These are phyloP conservation scores for Ptilonorhynchus violaceus DNA, from an alignment of 2,113 vertebrate species.

Conservation along the genomic window DNA sequence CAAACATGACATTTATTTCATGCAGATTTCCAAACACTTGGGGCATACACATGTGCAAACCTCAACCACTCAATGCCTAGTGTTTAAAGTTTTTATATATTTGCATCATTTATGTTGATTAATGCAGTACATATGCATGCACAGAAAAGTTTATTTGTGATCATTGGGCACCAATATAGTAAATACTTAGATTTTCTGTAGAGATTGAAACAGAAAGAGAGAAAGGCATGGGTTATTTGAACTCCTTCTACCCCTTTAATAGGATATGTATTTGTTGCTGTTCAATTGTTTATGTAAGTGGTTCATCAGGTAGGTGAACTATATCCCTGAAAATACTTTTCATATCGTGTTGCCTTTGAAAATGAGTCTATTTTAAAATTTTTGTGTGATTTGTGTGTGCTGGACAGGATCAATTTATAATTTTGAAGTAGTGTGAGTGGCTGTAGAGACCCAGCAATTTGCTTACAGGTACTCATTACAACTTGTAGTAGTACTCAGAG, in stretches of 20 bases:
- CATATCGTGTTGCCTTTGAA: neutral
- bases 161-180: neutral
- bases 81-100: neutral
- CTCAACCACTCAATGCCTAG: neutral
- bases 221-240: neutral
- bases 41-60: neutral
- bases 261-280: neutral
- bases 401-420: neutral
- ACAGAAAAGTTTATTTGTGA: neutral
- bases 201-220: neutral
- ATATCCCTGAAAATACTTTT: constrained; percentile 21
- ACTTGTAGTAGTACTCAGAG: neutral
- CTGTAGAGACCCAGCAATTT: neutral
- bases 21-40: neutral
- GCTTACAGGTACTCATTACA: neutral
- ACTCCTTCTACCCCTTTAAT: neutral
- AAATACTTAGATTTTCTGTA: neutral
- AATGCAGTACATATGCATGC: neutral
- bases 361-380: neutral
- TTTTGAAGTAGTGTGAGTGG: neutral
- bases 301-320: neutral
- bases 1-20: neutral
- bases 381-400: neutral
- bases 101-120: neutral
- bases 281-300: neutral